Evolutionary conservation across 2,888 invertebrate genomes (phyloP).

Genomic region (Drosophila melanosoma): DNA sequence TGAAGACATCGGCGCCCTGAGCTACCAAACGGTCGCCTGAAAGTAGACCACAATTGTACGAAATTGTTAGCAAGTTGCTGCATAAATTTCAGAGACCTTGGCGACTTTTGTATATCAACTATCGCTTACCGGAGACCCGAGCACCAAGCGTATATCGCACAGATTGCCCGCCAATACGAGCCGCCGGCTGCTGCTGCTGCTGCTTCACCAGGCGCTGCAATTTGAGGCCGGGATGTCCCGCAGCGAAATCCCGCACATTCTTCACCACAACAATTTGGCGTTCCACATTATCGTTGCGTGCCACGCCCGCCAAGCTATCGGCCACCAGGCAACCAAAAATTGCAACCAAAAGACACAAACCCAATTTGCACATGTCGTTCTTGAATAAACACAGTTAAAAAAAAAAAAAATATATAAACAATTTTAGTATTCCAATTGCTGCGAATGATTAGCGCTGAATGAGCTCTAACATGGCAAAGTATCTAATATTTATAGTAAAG

Average conservation of each 20-base stretch:
- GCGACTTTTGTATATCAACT: background rate
- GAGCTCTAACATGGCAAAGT: slow-evolving; percentile 35
- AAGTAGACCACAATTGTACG: slow-evolving; percentile 32
- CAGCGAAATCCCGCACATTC: slow-evolving; percentile 74
- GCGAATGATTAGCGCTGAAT: slow-evolving; percentile 52
- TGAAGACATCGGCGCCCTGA: slow-evolving; percentile 74
- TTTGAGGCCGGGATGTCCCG: slow-evolving; percentile 72
- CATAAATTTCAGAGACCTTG: slow-evolving; percentile 10
- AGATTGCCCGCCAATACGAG: slow-evolving; percentile 44
- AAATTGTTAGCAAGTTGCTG: background rate
- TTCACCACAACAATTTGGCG: slow-evolving; percentile 72
- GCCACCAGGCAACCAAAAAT: slow-evolving; percentile 56
- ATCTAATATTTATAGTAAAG: slow-evolving; percentile 64
- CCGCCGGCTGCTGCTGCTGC: slow-evolving; percentile 60
- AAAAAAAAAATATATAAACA: background rate
- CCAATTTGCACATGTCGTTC: slow-evolving; percentile 58
- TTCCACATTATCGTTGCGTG: slow-evolving; percentile 14
- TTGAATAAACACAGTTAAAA: background rate
- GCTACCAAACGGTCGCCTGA: slow-evolving; percentile 81
- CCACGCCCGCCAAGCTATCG: slow-evolving; percentile 42
- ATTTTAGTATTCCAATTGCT: slow-evolving; percentile 33
- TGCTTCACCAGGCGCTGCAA: slow-evolving; percentile 70
- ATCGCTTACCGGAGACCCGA: slow-evolving; percentile 73
- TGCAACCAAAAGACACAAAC: slow-evolving; percentile 53
- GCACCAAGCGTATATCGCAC: slow-evolving; percentile 81